Base-by-base conservation (phyloP, 2,888 invertebrate genomes). In the Lepidocyrtinus sp. region DNA sequence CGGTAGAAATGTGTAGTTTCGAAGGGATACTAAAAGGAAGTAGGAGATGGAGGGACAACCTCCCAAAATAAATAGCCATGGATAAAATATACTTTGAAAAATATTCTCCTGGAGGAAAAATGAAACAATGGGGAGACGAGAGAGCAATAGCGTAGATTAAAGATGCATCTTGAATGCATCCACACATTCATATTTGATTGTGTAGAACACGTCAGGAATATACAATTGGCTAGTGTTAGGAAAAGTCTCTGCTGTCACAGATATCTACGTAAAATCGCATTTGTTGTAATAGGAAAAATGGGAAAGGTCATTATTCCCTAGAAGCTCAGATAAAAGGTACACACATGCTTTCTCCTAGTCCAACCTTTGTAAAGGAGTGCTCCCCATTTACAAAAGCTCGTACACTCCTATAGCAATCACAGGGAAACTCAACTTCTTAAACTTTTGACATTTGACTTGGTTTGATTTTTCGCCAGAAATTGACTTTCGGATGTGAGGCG, bases 121-220 rank as follows among this genome's bases (percentile, higher is more conserved):
- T 3, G 17, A 75, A 15, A 61, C 21, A 17, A 71, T n/a, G 45
- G 27, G 24, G 36, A 36, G 46, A 24, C 15, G 63, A 64, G 12
- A 75, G 2, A 63, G 63, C 45, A 55, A 59, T 69, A 26, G 36
- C 27, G n/a, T 62, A 63, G 3, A 59, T 59, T 63, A 63, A 63
- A 25, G 63, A 55, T 25, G 46, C 26, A 69, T 24, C 24, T 59
- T 59, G 50, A 45, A 25, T 22, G 22, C 55, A 69, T 50, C 63
- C 63, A 69, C 69, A 73, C 73, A 79, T 79, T 79, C 68, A 79
- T 72, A 69, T 73, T 69, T 73, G 78, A 79, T 73, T 79, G 78
- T 79, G 78, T 62, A 67, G 67, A 17, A 22, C 62, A 27, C 59
- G 22, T 3, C 2, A 59, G 36, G 5, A 21, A n/a, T n/a, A n/a